Evolutionary conservation across 2,888 invertebrate genomes (phyloP).

Genomic region (Nomada lathburiana): DNA sequence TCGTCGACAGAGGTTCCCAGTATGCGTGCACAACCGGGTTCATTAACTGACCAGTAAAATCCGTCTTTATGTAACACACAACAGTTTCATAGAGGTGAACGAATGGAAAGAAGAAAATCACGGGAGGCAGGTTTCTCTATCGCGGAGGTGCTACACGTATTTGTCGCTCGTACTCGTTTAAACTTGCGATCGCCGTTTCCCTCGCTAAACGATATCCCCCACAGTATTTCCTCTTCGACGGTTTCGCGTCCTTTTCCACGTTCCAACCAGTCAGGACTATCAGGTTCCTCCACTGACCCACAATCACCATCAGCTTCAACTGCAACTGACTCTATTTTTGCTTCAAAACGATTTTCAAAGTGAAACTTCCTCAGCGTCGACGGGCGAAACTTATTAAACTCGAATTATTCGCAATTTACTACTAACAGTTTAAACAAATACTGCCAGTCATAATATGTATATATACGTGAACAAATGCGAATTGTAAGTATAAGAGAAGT

Average conservation of each 20-base stretch:
- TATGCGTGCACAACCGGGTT: slow-evolving; percentile 71
- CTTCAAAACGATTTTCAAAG: too few relatives aligned
- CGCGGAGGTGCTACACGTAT: slow-evolving; percentile 42
- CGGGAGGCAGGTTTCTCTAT: slow-evolving; percentile 53
- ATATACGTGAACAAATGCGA: too few relatives aligned
- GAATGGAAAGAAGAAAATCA: slow-evolving; percentile 48
- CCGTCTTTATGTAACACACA: slow-evolving; percentile 78
- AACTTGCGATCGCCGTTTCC: slow-evolving; percentile 27
- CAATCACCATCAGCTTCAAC: slow-evolving; percentile 1
- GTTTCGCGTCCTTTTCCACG: slow-evolving; percentile 13
- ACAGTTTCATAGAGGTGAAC: slow-evolving; percentile 46
- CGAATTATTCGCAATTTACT: too few relatives aligned
- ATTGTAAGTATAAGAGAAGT: too few relatives aligned
- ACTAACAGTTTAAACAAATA: too few relatives aligned
- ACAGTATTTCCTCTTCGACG: slow-evolving; percentile 34
- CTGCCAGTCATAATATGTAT: too few relatives aligned
- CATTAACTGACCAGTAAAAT: slow-evolving; percentile 77
- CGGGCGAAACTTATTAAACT: too few relatives aligned
- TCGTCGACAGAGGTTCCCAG: slow-evolving; percentile 62
- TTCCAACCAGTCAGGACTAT: not conserved
- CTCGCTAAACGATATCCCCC: slow-evolving; percentile 14
- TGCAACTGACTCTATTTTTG: too few relatives aligned
- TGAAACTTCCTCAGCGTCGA: not conserved
- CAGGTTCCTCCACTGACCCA: not conserved
- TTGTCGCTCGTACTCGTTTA: slow-evolving; percentile 23